Percentiles rank a stretch among this genome's conserved stretches.
phyloP scores from a whole-genome alignment of 2,888 invertebrate species.

The Ochropleura leucogaster region DNA sequence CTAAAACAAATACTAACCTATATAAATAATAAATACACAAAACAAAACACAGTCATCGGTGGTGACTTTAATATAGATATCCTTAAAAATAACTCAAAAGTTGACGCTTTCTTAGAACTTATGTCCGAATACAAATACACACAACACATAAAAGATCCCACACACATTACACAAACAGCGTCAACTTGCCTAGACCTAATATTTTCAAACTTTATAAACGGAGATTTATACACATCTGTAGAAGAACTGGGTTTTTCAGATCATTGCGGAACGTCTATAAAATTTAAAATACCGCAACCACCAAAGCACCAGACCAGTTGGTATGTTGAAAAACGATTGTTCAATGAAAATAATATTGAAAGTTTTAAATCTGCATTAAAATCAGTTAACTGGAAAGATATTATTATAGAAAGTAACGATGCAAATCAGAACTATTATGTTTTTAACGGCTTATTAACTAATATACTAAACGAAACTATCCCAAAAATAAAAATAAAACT shows the following conservation, averaged over 20 bases:
- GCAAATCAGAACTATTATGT: neutral
- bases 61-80: neutral
- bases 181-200: neutral
- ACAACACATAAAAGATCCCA: neutral
- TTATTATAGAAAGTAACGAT: neutral
- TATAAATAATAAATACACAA: too few species aligned
- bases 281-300: neutral
- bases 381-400: neutral
- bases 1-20: neutral
- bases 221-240: neutral
- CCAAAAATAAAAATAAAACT: conserved; percentile 6
- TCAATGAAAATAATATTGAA: neutral
- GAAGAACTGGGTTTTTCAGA: neutral
- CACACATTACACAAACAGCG: neutral
- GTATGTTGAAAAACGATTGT: neutral
- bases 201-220: neutral
- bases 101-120: neutral
- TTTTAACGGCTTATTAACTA: neutral
- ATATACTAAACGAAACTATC: conserved; percentile 4
- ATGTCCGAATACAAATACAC: neutral
- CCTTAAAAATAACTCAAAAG: neutral
- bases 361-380: neutral
- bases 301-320: neutral
- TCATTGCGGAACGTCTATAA: neutral
- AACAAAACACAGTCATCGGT: too few species aligned